A percentile compares a stretch with the other conserved stretches of the same genome.
Conservation (phyloP, 1,140 invertebrate genomes). For the Pantala flavescens region DNA sequence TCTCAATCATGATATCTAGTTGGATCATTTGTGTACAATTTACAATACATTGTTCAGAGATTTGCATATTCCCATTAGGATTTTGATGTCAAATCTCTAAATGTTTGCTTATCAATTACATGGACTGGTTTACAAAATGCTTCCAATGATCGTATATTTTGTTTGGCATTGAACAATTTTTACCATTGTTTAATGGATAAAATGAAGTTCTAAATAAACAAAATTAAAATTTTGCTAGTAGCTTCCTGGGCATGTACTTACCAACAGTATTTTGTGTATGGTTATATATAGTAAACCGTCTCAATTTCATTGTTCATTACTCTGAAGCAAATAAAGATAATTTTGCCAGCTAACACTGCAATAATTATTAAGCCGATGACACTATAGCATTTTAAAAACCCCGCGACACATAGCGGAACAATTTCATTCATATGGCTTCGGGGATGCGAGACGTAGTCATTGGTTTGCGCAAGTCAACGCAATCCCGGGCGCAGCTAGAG, state of each 20-base stretch:
- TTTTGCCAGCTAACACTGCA: neutral
- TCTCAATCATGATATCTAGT: neutral
- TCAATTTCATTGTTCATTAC: constrained; percentile 1
- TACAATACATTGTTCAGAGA: neutral
- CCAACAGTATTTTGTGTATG: constrained; percentile 2
- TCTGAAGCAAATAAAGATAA: constrained; percentile 3
- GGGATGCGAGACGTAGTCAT: no score
- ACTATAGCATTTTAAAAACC: no score
- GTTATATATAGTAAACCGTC: constrained; percentile 2
- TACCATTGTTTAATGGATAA: neutral
- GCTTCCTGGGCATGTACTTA: constrained; percentile 8
- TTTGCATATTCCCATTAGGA: neutral
- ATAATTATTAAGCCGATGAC: no score
- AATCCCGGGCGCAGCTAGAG: no score
- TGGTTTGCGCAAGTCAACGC: no score
- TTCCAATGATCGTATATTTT: neutral
- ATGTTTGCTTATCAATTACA: neutral
- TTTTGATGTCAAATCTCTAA: constrained; percentile 3
- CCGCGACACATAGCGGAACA: no score
- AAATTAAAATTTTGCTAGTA: neutral
- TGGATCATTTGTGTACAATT: constrained; percentile 7
- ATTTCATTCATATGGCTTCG: no score
- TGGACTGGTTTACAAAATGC: constrained; percentile 1
- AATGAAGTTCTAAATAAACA: neutral
- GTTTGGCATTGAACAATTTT: neutral